Conservation (phyloP, 2,888 invertebrate genomes). For the Xestoiulus laeticollis region DNA sequence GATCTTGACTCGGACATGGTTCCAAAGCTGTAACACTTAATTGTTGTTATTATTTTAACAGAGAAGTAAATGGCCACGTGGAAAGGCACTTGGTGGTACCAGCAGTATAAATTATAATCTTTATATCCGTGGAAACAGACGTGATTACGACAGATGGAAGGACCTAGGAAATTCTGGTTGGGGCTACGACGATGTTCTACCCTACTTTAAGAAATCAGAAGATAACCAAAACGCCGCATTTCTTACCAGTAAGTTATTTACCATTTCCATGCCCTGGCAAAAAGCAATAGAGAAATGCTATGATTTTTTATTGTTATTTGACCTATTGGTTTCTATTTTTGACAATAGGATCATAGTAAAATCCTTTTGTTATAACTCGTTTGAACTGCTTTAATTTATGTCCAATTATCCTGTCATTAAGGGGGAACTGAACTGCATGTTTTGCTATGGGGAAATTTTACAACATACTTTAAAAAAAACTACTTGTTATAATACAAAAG, state of each 20-base stretch:
- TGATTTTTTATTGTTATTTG: too few species aligned
- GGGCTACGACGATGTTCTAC: conserved; percentile 66
- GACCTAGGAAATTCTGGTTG: conserved; percentile 64
- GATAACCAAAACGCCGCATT: conserved; percentile 57
- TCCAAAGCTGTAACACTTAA: background rate
- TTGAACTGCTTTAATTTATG: too few species aligned
- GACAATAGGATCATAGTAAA: too few species aligned
- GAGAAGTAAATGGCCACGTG: conserved; percentile 59
- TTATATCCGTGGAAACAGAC: conserved; percentile 65
- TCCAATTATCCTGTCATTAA: too few species aligned
- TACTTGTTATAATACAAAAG: too few species aligned
- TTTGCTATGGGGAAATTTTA: too few species aligned
- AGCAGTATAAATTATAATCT: conserved; percentile 67
- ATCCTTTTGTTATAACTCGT: too few species aligned
- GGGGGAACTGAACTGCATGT: too few species aligned
- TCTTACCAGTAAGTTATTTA: background rate
- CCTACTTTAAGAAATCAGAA: conserved; percentile 65
- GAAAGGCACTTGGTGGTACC: conserved; percentile 65
- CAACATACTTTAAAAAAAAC: too few species aligned
- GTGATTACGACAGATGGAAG: conserved; percentile 66
- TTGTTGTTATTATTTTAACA: background rate
- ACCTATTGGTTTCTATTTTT: too few species aligned
- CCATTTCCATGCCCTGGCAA: too few species aligned
- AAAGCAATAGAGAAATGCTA: too few species aligned
- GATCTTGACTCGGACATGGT: background rate